Conservation (phyloP, 53 echinoderm and acorn worm species). For the Actinopyga echinites region DNA sequence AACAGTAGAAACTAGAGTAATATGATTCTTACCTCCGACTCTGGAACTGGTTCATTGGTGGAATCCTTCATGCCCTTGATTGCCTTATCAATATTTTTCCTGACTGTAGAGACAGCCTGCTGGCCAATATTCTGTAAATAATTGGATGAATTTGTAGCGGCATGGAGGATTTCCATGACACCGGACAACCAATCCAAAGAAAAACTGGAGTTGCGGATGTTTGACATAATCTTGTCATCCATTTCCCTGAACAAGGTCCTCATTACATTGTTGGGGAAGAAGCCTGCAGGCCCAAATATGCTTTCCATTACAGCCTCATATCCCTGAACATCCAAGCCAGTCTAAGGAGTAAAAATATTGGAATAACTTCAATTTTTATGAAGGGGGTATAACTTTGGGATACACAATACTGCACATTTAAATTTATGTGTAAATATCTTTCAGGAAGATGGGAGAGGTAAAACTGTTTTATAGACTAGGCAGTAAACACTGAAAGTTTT, state of each 20-base stretch:
- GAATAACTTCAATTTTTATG: too few species aligned
- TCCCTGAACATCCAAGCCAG: slow-evolving; percentile 92
- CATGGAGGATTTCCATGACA: background rate
- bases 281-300: slow-evolving; percentile 90
- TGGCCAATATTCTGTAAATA: background rate
- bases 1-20: too few species aligned
- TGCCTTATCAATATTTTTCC: background rate
- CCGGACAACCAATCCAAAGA: background rate
- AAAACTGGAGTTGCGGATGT: slow-evolving; percentile 39
- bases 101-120: background rate
- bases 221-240: slow-evolving; percentile 70
- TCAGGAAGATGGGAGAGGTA: too few species aligned
- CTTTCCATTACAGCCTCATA: slow-evolving; percentile 86
- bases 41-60: background rate
- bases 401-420: too few species aligned
- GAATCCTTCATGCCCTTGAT: background rate
- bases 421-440: too few species aligned
- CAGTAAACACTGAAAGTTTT: too few species aligned
- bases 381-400: too few species aligned
- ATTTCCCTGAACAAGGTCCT: slow-evolving; percentile 36
- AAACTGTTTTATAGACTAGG: too few species aligned
- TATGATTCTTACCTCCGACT: background rate
- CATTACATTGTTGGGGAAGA: slow-evolving; percentile 82
- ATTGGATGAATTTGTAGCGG: background rate
- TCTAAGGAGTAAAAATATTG: slow-evolving; percentile 45